Conservation (phyloP, 2,797 vertebrate species). For the Siniperca obscura region DNA sequence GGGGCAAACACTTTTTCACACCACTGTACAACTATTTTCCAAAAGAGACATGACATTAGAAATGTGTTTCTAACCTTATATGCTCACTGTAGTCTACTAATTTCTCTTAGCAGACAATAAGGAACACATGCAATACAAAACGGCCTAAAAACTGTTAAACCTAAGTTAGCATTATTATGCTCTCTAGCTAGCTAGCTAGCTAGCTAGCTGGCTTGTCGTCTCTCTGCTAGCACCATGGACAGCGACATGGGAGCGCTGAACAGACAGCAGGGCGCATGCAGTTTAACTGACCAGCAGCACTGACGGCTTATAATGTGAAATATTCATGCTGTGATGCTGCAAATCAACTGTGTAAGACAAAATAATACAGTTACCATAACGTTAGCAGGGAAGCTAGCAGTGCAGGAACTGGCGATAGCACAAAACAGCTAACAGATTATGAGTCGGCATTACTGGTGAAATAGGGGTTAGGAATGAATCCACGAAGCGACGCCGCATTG, state of each 20-base stretch:
- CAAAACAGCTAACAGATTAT: background rate
- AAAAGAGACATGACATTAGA: too few species aligned
- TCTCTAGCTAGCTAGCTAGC: background rate
- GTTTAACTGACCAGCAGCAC: background rate
- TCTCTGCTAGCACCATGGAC: constrained; percentile 59
- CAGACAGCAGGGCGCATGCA: background rate
- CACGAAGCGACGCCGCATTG: accelerated
- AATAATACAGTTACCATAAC: background rate
- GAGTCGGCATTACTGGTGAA: accelerated
- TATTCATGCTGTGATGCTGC: background rate
- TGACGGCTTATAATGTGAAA: accelerated
- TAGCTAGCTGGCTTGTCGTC: too few species aligned
- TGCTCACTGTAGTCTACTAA: background rate
- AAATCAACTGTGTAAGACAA: accelerated
- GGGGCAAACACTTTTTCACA: too few species aligned
- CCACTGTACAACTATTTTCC: too few species aligned
- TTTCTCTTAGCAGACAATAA: accelerated
- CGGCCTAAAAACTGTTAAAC: background rate
- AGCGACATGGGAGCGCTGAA: constrained; percentile 25
- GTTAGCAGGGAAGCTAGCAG: constrained; percentile 43
- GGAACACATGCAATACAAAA: too few species aligned
- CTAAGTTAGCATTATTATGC: accelerated
- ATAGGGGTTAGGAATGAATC: accelerated
- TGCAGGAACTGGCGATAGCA: background rate
- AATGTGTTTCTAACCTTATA: too few species aligned